Conservation (phyloP, 2,113 vertebrate species). For the Rhynchomys soricoides region DNA sequence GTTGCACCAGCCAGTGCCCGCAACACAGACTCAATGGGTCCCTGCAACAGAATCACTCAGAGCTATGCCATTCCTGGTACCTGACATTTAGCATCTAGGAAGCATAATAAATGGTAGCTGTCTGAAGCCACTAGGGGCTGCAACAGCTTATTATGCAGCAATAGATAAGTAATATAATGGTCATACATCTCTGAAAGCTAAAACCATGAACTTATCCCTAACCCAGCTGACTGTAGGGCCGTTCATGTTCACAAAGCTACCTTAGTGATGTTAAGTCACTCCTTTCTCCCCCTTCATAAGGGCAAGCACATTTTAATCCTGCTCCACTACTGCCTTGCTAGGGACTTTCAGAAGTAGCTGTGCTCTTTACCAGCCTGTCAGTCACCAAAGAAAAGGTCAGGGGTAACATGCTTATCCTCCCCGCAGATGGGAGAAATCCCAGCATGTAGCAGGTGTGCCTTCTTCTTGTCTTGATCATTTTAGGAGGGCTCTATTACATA, state of each 20-base stretch:
- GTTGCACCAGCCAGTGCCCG: background rate
- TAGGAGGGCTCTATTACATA: background rate
- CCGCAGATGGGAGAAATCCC: constrained; percentile 46
- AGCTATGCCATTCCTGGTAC: background rate
- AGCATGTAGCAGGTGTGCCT: background rate
- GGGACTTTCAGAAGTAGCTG: background rate
- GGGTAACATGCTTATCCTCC: background rate
- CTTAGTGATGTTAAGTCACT: background rate
- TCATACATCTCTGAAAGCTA: background rate
- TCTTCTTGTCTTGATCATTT: background rate
- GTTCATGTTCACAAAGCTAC: rapidly evolving
- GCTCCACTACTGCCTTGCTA: background rate
- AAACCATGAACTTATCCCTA: background rate
- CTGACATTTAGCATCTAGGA: background rate
- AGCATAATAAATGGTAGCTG: background rate
- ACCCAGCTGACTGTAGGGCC: background rate
- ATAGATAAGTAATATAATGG: background rate
- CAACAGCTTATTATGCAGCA: background rate
- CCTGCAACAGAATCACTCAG: background rate
- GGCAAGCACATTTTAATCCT: background rate
- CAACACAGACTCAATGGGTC: background rate
- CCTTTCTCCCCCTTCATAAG: background rate
- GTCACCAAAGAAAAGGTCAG: constrained; percentile 38
- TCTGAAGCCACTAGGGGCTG: background rate
- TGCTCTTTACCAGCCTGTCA: background rate